Conservation (phyloP, 2,888 invertebrate genomes). For the Machimus atricapillus region DNA sequence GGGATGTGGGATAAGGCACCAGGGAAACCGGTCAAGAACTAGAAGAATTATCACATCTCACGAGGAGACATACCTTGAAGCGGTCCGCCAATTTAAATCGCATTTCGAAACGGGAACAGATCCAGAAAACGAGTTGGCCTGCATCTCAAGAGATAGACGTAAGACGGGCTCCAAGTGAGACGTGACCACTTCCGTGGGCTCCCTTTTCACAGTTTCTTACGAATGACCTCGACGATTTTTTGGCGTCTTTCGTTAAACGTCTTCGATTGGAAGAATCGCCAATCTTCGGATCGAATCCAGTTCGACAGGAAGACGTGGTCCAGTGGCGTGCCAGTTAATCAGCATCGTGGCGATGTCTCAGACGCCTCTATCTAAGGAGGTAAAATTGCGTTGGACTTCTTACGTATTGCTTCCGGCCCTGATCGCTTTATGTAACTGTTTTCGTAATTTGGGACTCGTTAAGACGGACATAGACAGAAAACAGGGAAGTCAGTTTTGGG, state of each 20-base stretch:
- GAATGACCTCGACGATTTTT: background rate
- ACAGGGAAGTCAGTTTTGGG: background rate
- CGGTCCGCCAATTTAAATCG: constrained; percentile 10
- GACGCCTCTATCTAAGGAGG: background rate
- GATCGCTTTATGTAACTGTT: constrained; percentile 14
- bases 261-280: background rate
- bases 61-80: background rate
- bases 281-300: background rate
- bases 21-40: constrained; percentile 17
- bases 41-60: constrained; percentile 22
- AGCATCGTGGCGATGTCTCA: background rate
- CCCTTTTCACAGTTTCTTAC: background rate
- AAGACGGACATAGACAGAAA: background rate
- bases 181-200: background rate
- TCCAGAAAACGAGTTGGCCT: background rate
- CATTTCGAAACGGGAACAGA: constrained; percentile 20
- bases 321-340: background rate
- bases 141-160: background rate
- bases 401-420: background rate
- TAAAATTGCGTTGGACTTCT: constrained; percentile 1
- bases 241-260: background rate
- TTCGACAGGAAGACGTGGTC: constrained; percentile 10
- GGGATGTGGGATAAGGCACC: constrained; percentile 18
- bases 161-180: background rate
- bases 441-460: background rate